Base-by-base conservation (phyloP, 2,888 invertebrate species). In the Drosophila subquinaria region DNA sequence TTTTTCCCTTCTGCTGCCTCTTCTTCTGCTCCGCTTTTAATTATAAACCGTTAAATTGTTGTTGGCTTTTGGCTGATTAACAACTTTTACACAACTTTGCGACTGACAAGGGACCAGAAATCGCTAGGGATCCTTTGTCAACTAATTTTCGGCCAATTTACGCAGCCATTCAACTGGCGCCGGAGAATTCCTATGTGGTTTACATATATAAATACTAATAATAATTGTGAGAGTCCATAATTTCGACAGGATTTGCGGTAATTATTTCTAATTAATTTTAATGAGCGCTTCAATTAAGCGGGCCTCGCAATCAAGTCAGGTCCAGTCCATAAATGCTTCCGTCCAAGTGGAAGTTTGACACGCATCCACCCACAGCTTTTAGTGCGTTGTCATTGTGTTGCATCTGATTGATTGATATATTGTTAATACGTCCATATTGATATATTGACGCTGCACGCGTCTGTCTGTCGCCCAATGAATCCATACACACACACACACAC, bases 181-280 rank as follows among this genome's bases (percentile, higher is more conserved):
- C 3, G 47, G 8, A 8, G 0, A 50, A 33, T 50, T 9, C 13
- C 17, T 4, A 10, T 15, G 43, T 45, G 45, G 11, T 3, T 40
- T 52, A 8, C 17, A 8, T 15, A 23, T n/a, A 9, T 15, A 33
- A 45, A 10, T 36, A 30, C 17, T 17, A 17, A 17, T 48, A 35
- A 40, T 63, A 48, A 53, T 45, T 55, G 63, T 61, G 67, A 43
- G 73, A 79, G 59, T 51, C 43, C 47, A 57, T 62, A 48, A 62
- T 50, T 57, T 61, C 4, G 43, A n/a, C 35, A 11, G 65, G 35
- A 73, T 63, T 66, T 64, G 51, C 51, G 50, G 61, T 66, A 63
- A 84, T 87, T 70, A 77, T 73, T 85, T 63, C 57, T 50, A 88
- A 88, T 84, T 85, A 85, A 73, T 76, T 81, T 79, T 68, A 79